Conservation (phyloP, 2,888 invertebrate species). For the Petrophora chlorosata region DNA sequence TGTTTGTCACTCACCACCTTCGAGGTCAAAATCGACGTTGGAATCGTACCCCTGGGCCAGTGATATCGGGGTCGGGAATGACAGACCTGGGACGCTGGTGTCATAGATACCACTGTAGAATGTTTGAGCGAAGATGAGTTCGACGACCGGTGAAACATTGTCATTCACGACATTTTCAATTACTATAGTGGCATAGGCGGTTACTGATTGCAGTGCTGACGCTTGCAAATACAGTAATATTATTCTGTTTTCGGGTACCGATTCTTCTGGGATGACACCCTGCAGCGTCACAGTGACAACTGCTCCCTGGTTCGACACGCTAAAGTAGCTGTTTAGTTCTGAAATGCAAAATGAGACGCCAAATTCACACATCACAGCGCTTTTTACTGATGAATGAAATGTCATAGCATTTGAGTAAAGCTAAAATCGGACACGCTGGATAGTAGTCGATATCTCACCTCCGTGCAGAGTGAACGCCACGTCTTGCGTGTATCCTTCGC, state of each 20-base stretch:
- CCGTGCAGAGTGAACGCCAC: slow-evolving; percentile 42
- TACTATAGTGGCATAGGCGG: slow-evolving; percentile 23
- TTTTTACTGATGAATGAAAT: too few relatives aligned
- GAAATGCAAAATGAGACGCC: not conserved
- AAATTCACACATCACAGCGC: too few relatives aligned
- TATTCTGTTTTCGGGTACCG: slow-evolving; percentile 33
- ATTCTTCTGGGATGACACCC: slow-evolving; percentile 13
- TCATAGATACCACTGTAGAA: slow-evolving; percentile 46
- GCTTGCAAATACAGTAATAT: slow-evolving; percentile 26
- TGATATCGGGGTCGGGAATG: slow-evolving; percentile 32
- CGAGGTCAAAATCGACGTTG: slow-evolving; percentile 41
- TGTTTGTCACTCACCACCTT: slow-evolving; percentile 41
- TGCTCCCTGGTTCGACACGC: slow-evolving; percentile 3
- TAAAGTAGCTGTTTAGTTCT: slow-evolving; percentile 16
- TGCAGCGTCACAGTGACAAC: slow-evolving; percentile 4
- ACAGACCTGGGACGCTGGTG: slow-evolving; percentile 29
- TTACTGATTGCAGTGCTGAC: slow-evolving; percentile 12
- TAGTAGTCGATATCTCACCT: slow-evolving; percentile 31
- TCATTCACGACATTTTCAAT: slow-evolving; percentile 11
- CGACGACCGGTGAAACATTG: slow-evolving; percentile 20
- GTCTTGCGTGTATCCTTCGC: slow-evolving; percentile 36
- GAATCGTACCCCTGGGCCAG: slow-evolving; percentile 39
- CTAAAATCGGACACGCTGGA: not conserved
- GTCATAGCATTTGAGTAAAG: too few relatives aligned
- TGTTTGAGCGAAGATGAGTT: slow-evolving; percentile 38